Conservation (phyloP, 2,888 invertebrate species). For the Biston stratarius region DNA sequence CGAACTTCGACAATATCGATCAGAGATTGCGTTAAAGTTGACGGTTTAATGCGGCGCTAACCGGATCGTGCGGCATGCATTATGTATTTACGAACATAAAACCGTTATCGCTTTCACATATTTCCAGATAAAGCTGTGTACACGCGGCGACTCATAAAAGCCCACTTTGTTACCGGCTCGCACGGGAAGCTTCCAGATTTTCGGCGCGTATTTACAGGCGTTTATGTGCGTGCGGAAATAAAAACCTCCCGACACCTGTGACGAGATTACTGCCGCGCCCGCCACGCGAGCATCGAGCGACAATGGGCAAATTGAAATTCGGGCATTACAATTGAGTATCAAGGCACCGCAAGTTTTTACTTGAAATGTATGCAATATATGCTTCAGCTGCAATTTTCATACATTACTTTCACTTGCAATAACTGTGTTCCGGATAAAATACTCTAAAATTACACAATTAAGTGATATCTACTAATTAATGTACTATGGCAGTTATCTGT, state of each 20-base stretch:
- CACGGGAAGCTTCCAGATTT: constrained; percentile 15
- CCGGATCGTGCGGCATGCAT: constrained; percentile 10
- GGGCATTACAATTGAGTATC: background rate
- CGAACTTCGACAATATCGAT: constrained; percentile 1
- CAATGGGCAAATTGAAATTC: background rate
- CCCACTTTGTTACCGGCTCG: constrained; percentile 26
- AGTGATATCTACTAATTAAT: no score
- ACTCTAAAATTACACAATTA: no score
- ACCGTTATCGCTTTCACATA: constrained; percentile 29
- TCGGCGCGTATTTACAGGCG: constrained; percentile 26
- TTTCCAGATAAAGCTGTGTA: constrained; percentile 29
- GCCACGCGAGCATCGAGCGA: background rate
- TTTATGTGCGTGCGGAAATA: constrained; percentile 29
- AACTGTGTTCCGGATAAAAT: background rate
- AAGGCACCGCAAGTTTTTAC: background rate
- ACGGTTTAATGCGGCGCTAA: constrained; percentile 10
- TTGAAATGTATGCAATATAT: background rate
- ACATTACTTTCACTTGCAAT: background rate
- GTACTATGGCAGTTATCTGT: no score
- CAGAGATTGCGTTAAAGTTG: constrained; percentile 3
- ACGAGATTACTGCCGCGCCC: constrained; percentile 7
- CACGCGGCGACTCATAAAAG: constrained; percentile 23
- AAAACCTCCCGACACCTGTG: constrained; percentile 30
- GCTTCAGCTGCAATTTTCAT: background rate
- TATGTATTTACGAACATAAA: constrained; percentile 30